Evolutionary conservation across 2,113 vertebrate species (phyloP).

Genomic region (Emydocephalus ijimae): DNA sequence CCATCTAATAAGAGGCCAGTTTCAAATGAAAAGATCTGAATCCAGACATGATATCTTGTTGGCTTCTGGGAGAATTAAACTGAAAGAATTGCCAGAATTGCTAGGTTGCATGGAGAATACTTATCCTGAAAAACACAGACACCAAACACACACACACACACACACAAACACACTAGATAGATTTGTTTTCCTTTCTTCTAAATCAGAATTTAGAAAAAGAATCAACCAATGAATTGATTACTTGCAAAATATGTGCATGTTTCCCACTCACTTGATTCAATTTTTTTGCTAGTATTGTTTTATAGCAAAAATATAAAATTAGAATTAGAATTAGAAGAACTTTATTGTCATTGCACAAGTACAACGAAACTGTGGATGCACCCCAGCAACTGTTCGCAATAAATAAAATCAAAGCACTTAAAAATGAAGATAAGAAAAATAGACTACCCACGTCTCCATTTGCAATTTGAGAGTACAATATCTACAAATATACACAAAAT

Average conservation of each 20-base stretch:
- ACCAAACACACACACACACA: not conserved
- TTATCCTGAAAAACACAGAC: not conserved
- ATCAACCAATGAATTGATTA: not conserved
- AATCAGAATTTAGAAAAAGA: not conserved
- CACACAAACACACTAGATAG: not conserved
- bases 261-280: not conserved
- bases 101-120: not conserved
- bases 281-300: not conserved
- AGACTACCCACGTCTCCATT: no score
- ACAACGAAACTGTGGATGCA: no score
- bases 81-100: not conserved
- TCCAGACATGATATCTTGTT: not conserved
- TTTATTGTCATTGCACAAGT: no score
- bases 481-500: no score
- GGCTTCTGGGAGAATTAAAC: not conserved
- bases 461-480: no score
- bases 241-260: not conserved
- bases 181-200: not conserved
- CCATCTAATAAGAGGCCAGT: constrained; percentile 4
- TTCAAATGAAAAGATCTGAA: not conserved
- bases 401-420: no score
- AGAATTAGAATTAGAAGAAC: no score
- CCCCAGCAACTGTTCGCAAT: no score
- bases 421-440: no score
- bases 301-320: not conserved